phyloP scores from a whole-genome alignment of 2,797 vertebrate species.

The Anniella stebbinsi region DNA sequence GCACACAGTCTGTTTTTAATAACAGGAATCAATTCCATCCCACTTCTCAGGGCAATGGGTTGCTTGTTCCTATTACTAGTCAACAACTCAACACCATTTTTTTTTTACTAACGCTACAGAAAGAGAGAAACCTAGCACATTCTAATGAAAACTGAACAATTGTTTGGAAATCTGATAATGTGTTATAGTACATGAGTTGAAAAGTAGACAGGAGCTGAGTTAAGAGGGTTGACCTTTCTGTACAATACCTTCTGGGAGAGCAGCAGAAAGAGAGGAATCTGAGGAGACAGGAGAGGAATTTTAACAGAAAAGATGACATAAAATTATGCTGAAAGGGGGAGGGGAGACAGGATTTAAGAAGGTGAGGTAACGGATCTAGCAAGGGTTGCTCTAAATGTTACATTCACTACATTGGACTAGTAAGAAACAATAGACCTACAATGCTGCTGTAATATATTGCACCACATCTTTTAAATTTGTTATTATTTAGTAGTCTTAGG shows the following conservation, averaged over 20 bases:
- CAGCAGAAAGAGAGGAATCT: slow-evolving; percentile 30
- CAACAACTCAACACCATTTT: slow-evolving; percentile 77
- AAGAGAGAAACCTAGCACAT: slow-evolving; percentile 71
- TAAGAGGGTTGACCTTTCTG: slow-evolving; percentile 69
- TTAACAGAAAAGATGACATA: slow-evolving; percentile 46
- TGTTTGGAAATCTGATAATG: slow-evolving; percentile 78
- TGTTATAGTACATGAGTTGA: slow-evolving; percentile 74
- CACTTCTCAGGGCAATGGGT: slow-evolving; percentile 67
- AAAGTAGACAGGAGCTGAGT: slow-evolving; percentile 65
- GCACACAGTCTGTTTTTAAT: slow-evolving; percentile 76
- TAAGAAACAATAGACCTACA: neutral
- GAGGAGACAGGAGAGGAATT: slow-evolving; percentile 54
- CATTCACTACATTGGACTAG: neutral
- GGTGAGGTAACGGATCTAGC: slow-evolving; percentile 43
- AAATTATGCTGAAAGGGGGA: slow-evolving; percentile 34
- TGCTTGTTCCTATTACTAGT: slow-evolving; percentile 75
- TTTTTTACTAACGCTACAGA: slow-evolving; percentile 65
- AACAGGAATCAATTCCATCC: slow-evolving; percentile 76
- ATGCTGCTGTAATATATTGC: neutral
- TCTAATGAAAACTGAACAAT: slow-evolving; percentile 77
- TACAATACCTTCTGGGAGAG: slow-evolving; percentile 50
- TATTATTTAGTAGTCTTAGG: too few relatives aligned
- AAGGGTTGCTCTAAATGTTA: neutral
- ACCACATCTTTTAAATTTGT: neutral
- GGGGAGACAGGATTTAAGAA: slow-evolving; percentile 39